Base-by-base conservation (phyloP, 2,888 invertebrate genomes). In the Eupsilia transversa region DNA sequence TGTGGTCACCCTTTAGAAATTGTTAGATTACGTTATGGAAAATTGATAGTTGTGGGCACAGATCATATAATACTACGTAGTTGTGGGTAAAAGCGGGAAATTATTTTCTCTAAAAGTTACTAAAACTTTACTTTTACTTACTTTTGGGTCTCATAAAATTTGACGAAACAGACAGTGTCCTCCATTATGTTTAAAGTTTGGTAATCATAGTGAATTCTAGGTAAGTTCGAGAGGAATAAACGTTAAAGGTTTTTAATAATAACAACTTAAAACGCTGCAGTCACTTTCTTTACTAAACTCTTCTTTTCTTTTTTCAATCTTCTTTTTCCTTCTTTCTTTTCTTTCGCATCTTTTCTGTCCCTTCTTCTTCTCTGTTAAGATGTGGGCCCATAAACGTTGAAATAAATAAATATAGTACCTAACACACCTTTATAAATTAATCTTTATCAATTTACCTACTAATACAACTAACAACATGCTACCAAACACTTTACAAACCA, bases 1-100 rank as follows among this genome's bases (percentile, higher is more conserved):
- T 54, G 30, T 73, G 71, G 61, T 67, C 59, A 68, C 9, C 64
- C 54, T 61, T 23, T 46, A n/a, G 23, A 38, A 59, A 64, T 43
- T 59, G 79, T 63, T 52, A 12, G n/a, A 79, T 64, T 57, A 10
- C 35, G 43, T n/a, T 43, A 52, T 12, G 14, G 20, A 30, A 23
- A 60, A 54, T 43, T 43, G 10, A 30, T 27, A 57, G 23, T 64
- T 14, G 27, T 33, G 38, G n/a, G n/a, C n/a, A n/a, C n/a, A n/a
- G n/a, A n/a, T n/a, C n/a, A n/a, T n/a, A n/a, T n/a, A n/a, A n/a
- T n/a, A 1, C 43, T 20, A 20, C n/a, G n/a, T n/a, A 49, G 1
- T 17, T 20, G 1, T 10, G 20, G 9, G 12, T 6, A 6, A 54
- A 70, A 52, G 10, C 23, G 3, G 4, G 7, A 41, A 12, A 70